These are phyloP conservation scores for Tympanuchus pallidicinctus DNA, from an alignment of 2,113 vertebrate species.

Conservation along the genomic window DNA sequence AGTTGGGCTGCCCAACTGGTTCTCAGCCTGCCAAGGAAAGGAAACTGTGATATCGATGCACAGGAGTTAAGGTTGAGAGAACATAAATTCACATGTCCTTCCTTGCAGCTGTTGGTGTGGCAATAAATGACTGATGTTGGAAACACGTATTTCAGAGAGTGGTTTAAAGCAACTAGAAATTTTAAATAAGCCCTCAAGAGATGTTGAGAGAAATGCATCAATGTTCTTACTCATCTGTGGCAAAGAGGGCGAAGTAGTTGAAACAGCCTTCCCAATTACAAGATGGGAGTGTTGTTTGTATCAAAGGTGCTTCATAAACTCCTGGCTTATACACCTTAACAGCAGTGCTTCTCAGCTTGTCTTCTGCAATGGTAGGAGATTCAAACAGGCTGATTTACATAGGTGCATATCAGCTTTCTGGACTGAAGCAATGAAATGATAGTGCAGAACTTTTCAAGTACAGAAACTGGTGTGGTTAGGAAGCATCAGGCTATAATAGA, in stretches of 20 bases:
- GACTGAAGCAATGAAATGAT: not conserved
- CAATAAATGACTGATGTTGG: not conserved
- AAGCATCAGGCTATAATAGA: not conserved
- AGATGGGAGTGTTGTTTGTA: not conserved
- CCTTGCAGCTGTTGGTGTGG: not conserved
- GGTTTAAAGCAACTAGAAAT: not conserved
- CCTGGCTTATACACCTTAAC: not conserved
- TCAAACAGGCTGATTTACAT: not conserved
- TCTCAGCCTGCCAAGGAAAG: not conserved
- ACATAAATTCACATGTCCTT: not conserved
- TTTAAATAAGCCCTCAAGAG: not conserved
- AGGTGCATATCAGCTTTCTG: not conserved
- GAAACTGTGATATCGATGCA: not conserved
- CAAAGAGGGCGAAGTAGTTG: not conserved
- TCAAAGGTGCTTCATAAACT: not conserved
- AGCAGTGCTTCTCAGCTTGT: not conserved
- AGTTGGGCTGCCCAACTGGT: not conserved
- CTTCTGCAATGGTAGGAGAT: not conserved
- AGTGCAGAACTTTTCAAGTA: not conserved
- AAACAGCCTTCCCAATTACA: not conserved
- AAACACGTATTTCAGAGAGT: not conserved
- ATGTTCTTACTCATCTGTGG: not conserved
- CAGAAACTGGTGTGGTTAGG: not conserved
- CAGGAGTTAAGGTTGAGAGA: slow-evolving; percentile 47
- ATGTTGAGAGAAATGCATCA: not conserved